These are phyloP conservation scores for Dysmachus trigonus DNA, from an alignment of 2,888 invertebrate species.

Conservation along the genomic window DNA sequence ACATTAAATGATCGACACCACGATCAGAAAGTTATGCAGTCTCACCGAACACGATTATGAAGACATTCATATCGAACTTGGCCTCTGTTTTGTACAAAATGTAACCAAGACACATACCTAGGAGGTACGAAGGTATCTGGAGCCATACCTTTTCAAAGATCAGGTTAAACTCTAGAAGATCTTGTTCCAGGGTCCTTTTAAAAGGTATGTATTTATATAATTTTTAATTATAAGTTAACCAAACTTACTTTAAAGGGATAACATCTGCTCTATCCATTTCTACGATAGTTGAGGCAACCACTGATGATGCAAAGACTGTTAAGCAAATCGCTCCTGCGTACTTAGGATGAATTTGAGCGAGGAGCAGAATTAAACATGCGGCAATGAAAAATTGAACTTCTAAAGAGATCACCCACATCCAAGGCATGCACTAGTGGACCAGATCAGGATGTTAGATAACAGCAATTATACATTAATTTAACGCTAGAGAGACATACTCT, in stretches of 20 bases:
- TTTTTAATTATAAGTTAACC: not conserved
- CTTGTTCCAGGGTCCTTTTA: slow-evolving; percentile 60
- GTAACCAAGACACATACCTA: slow-evolving; percentile 79
- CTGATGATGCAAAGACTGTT: slow-evolving; percentile 64
- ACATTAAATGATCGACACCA: not conserved
- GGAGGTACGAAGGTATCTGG: slow-evolving; percentile 76
- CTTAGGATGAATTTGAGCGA: slow-evolving; percentile 66
- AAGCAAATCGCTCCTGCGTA: slow-evolving; percentile 60
- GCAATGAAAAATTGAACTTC: slow-evolving; percentile 79
- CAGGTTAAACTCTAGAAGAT: slow-evolving; percentile 71
- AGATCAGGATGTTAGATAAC: not conserved
- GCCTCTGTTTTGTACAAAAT: slow-evolving; percentile 73
- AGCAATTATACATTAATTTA: not conserved
- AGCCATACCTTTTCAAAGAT: slow-evolving; percentile 80
- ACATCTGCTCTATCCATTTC: slow-evolving; percentile 54
- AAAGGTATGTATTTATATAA: not conserved
- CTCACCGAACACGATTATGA: slow-evolving; percentile 54
- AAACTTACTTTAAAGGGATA: slow-evolving; percentile 33
- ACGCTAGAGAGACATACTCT: slow-evolving; percentile 63
- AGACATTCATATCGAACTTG: slow-evolving; percentile 53
- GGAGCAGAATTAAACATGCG: slow-evolving; percentile 72
- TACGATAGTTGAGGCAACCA: slow-evolving; percentile 65
- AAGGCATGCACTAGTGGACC: slow-evolving; percentile 75
- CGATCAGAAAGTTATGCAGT: not conserved
- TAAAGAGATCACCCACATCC: slow-evolving; percentile 82